A percentile compares a stretch with the other conserved stretches of the same genome.
These are phyloP conservation scores for Malacoraja senta DNA, from an alignment of 2,797 vertebrate species.

Conservation along the genomic window DNA sequence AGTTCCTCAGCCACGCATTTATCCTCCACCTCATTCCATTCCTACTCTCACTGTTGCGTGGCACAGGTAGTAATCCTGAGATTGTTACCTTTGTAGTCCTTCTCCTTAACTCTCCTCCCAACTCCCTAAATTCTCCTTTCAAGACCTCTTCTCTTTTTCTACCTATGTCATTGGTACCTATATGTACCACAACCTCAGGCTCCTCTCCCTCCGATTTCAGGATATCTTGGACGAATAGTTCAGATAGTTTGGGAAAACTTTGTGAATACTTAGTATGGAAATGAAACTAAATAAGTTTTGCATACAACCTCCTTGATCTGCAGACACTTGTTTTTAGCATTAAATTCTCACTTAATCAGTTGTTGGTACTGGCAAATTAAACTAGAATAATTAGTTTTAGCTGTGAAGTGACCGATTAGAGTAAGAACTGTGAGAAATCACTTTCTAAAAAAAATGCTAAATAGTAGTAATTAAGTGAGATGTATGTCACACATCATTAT, in stretches of 20 bases:
- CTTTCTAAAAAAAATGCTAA: constrained; percentile 25
- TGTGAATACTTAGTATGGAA: neutral
- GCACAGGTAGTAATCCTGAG: too few relatives aligned
- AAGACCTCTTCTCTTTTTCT: too few relatives aligned
- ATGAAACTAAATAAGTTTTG: neutral
- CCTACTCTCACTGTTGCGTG: too few relatives aligned
- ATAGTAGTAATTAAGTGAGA: constrained; percentile 37
- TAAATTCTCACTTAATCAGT: neutral
- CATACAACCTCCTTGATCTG: neutral
- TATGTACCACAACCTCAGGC: too few relatives aligned
- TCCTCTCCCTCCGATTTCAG: too few relatives aligned
- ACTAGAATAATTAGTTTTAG: constrained; percentile 11
- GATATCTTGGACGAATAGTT: too few relatives aligned
- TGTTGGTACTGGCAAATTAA: constrained; percentile 7
- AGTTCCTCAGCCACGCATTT: too few relatives aligned
- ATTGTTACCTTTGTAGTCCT: too few relatives aligned
- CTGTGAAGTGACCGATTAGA: constrained; percentile 18
- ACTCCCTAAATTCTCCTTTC: too few relatives aligned
- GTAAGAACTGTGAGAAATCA: constrained; percentile 23
- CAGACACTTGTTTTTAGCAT: neutral
- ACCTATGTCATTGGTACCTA: too few relatives aligned
- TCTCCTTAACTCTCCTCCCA: too few relatives aligned
- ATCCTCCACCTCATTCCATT: too few relatives aligned
- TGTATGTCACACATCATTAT: constrained; percentile 37
- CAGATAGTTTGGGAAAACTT: neutral